Percentiles rank a stretch among this genome's conserved stretches.
Conservation (phyloP, 2,797 vertebrate genomes). For the Vespertilio murinus region DNA sequence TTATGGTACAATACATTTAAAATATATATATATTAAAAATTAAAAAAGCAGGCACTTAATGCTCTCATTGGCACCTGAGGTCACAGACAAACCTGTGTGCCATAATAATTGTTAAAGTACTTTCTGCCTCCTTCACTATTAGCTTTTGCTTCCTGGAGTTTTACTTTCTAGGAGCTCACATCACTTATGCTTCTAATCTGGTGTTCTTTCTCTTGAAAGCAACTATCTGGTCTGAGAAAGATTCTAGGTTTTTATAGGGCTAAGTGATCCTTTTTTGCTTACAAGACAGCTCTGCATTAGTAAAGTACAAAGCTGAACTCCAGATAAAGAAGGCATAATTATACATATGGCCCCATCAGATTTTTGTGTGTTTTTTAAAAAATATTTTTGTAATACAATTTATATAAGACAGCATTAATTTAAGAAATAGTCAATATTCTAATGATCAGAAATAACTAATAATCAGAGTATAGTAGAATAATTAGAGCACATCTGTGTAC, state of each 20-base stretch:
- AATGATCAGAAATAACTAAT: constrained; percentile 16
- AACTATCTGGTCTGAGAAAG: background rate
- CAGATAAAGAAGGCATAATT: constrained; percentile 5
- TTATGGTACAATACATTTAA: background rate
- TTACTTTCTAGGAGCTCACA: constrained; percentile 1
- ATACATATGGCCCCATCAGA: background rate
- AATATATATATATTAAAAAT: too few species aligned
- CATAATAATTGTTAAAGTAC: background rate
- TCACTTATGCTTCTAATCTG: background rate
- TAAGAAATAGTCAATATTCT: constrained; percentile 35
- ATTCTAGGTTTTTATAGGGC: background rate
- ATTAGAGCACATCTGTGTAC: background rate
- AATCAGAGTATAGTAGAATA: background rate
- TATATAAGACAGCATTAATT: constrained; percentile 31
- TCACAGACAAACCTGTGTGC: background rate
- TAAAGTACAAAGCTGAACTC: background rate
- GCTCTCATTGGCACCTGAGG: background rate
- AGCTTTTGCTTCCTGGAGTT: background rate
- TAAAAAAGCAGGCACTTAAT: background rate
- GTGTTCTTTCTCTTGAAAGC: background rate
- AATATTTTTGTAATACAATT: background rate
- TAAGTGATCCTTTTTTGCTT: background rate
- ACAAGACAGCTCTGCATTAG: background rate
- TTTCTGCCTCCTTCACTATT: background rate
- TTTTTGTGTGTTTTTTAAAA: background rate